phyloP scores from a whole-genome alignment of 2,113 vertebrate species.

The Stegastes partitus region DNA sequence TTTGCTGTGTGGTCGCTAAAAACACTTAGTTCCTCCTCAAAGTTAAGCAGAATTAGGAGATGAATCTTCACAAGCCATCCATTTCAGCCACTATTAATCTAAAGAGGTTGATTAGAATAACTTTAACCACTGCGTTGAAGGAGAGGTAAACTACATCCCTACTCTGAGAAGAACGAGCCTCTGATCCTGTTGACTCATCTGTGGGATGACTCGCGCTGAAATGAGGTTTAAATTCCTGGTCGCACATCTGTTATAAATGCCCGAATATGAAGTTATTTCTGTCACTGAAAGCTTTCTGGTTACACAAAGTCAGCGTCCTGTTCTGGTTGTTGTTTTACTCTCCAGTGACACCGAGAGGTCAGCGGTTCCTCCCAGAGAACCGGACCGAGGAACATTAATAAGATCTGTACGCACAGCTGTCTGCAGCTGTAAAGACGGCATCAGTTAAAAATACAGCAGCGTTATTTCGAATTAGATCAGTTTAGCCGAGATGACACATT shows the following conservation, averaged over 20 bases:
- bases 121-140: neutral
- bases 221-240: conserved; percentile 30
- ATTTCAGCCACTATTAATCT: neutral
- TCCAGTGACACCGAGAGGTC: conserved; percentile 11
- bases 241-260: conserved; percentile 33
- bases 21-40: neutral
- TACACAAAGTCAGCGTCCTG: conserved; percentile 14
- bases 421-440: too few relatives aligned
- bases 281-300: conserved; percentile 15
- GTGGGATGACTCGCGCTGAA: conserved; percentile 23
- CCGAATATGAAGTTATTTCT: conserved; percentile 32
- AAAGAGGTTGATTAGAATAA: neutral
- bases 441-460: too few relatives aligned
- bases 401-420: neutral
- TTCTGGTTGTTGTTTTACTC: conserved; percentile 30
- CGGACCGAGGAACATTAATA: neutral
- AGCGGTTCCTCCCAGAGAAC: neutral
- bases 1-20: too few relatives aligned
- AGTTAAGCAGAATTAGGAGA: neutral
- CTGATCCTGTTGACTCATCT: conserved; percentile 31
- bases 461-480: neutral
- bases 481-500: conserved; percentile 21
- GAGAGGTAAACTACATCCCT: neutral
- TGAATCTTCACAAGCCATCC: neutral
- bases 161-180: neutral